phyloP scores from a whole-genome alignment of 2,888 invertebrate species.

The Stictocephala bisonia region DNA sequence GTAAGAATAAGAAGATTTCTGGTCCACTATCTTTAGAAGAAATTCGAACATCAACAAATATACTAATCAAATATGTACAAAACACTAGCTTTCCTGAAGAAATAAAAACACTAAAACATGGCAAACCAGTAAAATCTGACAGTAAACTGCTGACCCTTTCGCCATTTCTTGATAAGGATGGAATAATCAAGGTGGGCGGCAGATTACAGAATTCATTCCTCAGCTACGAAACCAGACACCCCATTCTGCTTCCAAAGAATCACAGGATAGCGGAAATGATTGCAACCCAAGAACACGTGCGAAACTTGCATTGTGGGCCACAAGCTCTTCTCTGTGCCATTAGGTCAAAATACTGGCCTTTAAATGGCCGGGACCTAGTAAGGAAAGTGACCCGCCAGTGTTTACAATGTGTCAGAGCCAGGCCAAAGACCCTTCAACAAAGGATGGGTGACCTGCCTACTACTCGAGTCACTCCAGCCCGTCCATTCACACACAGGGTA shows the following conservation, averaged over 20 bases:
- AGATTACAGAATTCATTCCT: neutral
- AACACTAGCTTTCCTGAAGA: neutral
- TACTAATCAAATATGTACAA: neutral
- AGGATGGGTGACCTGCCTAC: constrained; percentile 50
- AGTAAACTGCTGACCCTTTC: constrained; percentile 5
- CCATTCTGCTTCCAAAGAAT: constrained; percentile 27
- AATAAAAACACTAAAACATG: neutral
- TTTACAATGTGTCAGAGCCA: constrained; percentile 31
- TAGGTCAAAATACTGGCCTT: constrained; percentile 45
- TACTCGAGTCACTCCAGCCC: constrained; percentile 44
- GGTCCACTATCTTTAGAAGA: constrained; percentile 5
- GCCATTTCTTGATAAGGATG: constrained; percentile 31
- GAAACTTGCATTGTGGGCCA: constrained; percentile 34
- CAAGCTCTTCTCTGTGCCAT: constrained; percentile 32
- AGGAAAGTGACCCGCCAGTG: constrained; percentile 35
- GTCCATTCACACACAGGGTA: constrained; percentile 50
- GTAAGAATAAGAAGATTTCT: neutral
- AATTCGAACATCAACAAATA: neutral
- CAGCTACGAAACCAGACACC: constrained; percentile 11
- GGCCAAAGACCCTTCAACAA: neutral
- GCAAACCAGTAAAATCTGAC: neutral
- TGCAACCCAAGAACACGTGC: neutral
- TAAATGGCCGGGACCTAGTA: constrained; percentile 27
- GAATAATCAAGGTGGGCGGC: constrained; percentile 30
- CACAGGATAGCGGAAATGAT: constrained; percentile 1